phyloP scores from a whole-genome alignment of 37 sponge, comb jelly and placozoan genomes.

The Lycopodina hypogea region DNA sequence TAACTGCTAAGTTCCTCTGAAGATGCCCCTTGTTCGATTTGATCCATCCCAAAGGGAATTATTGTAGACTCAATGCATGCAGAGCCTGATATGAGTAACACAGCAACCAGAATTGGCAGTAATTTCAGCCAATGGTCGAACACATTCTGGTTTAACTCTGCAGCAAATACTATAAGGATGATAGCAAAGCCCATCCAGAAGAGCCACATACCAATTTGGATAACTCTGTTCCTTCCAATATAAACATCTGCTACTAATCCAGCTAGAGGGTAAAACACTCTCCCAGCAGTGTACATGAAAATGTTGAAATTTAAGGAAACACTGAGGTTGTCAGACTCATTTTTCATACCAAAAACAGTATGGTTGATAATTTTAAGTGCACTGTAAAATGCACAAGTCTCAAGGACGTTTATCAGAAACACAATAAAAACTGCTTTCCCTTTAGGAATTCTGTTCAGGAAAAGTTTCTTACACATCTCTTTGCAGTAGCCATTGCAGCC shows the following conservation, averaged over 20 bases:
- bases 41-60: conserved; percentile 47
- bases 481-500: not conserved
- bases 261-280: conserved; percentile 43
- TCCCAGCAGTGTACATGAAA: conserved; percentile 5
- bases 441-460: conserved; percentile 24
- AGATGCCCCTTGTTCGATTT: conserved; percentile 39
- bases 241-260: conserved; percentile 46
- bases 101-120: not conserved
- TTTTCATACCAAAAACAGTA: not conserved
- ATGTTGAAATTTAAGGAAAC: not conserved
- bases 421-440: conserved; percentile 25
- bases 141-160: not conserved
- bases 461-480: not conserved
- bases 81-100: conserved; percentile 3
- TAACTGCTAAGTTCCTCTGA: conserved; percentile 49
- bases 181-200: conserved; percentile 22
- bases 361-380: not conserved
- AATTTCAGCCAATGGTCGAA: not conserved
- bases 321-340: not conserved
- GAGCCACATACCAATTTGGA: conserved; percentile 49
- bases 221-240: conserved; percentile 35
- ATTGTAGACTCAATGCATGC: conserved; percentile 39
- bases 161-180: not conserved
- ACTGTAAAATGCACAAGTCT: conserved; percentile 35
- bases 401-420: conserved; percentile 20